Evolutionary conservation across 2,888 invertebrate genomes (phyloP), one percentile per base, ranked within the genome.

Genomic region (Eupithecia centaureata): DNA sequence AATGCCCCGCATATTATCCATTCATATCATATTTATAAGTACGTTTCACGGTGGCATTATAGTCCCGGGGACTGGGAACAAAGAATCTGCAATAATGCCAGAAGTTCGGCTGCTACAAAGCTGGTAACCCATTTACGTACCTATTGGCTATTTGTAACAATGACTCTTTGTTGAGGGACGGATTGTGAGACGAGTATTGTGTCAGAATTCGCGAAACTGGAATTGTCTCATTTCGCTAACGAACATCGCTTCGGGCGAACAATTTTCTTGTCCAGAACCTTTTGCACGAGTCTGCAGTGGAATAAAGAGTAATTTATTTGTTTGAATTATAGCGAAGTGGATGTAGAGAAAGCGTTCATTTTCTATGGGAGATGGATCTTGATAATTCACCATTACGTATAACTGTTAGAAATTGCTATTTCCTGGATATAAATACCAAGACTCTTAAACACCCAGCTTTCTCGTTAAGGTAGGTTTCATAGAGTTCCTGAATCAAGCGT

Each of bases 131-230:
- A 92, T 92, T 91, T 92, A 91, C 87, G 85, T 90, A 90, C 87
- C 89, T 91, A 92, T 92, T 91, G 92, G 92, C 92, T 91, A 92
- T 92, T 90, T 92, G 90, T 86, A 87, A 93, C 91, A 92, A 92
- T 91, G 89, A 86, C 82, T 74, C 78, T 81, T 93, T 92, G 91
- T 92, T 84, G 77, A 79, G 75, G 74, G 77, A 79, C 77, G 82
- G 83, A 89, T 89, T 90, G 85, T 82, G 71, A 82, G 80, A 77
- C 79, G 77, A 75, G 85, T 81, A 89, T 91, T 91, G 87, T 88
- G 84, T 84, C 79, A 83, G 82, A 86, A 89, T 91, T 91, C 85
- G 90, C 88, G 81, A 91, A 92, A 91, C 92, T 86, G 88, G 91
- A 92, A 91, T 91, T 91, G 91, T 92, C 89, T 92, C 88, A 79